Evolutionary conservation across 2,797 vertebrate species (phyloP).

Genomic region (Cuniculus paca): DNA sequence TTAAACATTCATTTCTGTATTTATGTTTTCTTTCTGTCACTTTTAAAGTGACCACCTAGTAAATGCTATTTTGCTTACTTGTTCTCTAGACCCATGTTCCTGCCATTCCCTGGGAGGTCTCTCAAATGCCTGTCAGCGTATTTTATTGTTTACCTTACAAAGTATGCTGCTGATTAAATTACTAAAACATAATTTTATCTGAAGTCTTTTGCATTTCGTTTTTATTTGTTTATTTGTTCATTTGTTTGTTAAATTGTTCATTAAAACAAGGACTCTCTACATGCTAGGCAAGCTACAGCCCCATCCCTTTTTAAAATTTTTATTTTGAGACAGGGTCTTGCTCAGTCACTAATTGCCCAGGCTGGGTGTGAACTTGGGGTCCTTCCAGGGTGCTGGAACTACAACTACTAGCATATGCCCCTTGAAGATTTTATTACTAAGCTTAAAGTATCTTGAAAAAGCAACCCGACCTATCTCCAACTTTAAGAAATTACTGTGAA

Average conservation of each 20-base stretch:
- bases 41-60: not conserved
- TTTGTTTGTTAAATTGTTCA: not conserved
- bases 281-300: not conserved
- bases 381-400: not conserved
- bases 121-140: not conserved
- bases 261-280: not conserved
- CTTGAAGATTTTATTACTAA: conserved; percentile 3
- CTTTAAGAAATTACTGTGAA: not conserved
- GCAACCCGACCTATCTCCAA: not conserved
- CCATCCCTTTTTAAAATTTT: not conserved
- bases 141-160: not conserved
- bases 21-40: not conserved
- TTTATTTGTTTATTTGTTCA: not conserved
- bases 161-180: not conserved
- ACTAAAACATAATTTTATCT: conserved; percentile 26
- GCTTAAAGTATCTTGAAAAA: conserved; percentile 3
- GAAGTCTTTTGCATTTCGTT: not conserved
- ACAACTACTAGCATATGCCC: not conserved
- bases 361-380: not conserved
- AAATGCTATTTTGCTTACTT: not conserved
- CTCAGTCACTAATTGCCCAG: not conserved
- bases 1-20: not conserved
- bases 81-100: not conserved
- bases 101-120: not conserved
- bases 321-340: not conserved